These are phyloP conservation scores for Crocuta crocuta DNA, from an alignment of 2,113 vertebrate genomes.

Conservation along the genomic window DNA sequence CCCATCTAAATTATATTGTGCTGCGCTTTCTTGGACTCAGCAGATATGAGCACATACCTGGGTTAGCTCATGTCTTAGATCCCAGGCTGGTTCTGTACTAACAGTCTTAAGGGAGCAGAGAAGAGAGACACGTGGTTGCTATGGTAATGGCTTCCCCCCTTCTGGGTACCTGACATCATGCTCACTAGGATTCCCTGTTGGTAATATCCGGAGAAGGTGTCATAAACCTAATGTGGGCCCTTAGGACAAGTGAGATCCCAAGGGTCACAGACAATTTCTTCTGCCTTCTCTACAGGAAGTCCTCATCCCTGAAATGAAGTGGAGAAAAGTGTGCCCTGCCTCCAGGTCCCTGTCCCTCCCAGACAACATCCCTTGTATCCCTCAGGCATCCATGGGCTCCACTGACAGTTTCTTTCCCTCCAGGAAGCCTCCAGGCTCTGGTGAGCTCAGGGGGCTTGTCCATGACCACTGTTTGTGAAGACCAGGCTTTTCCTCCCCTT, in stretches of 20 bases:
- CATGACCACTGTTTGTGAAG: not conserved
- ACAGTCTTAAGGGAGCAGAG: not conserved
- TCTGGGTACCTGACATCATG: not conserved
- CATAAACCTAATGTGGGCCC: not conserved
- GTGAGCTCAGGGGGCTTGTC: constrained; percentile 51
- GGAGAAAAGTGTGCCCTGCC: constrained; percentile 92
- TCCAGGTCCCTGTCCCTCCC: constrained; percentile 92
- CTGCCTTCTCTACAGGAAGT: constrained; percentile 86
- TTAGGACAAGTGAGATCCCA: not conserved
- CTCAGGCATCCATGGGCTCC: constrained; percentile 88
- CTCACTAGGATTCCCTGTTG: not conserved
- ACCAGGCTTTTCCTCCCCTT: not conserved
- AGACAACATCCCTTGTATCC: constrained; percentile 86
- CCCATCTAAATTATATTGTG: not conserved
- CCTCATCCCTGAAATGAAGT: constrained; percentile 93
- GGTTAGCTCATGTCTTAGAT: not conserved
- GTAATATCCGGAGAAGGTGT: not conserved
- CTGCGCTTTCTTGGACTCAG: not conserved
- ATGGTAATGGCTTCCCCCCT: not conserved
- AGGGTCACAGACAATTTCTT: not conserved
- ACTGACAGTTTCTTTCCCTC: constrained; percentile 89
- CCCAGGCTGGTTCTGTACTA: not conserved
- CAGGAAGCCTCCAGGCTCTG: constrained; percentile 87
- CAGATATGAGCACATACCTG: not conserved
- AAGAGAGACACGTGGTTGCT: not conserved